phyloP scores from a whole-genome alignment of 2,113 vertebrate species.

The Clarias magur region DNA sequence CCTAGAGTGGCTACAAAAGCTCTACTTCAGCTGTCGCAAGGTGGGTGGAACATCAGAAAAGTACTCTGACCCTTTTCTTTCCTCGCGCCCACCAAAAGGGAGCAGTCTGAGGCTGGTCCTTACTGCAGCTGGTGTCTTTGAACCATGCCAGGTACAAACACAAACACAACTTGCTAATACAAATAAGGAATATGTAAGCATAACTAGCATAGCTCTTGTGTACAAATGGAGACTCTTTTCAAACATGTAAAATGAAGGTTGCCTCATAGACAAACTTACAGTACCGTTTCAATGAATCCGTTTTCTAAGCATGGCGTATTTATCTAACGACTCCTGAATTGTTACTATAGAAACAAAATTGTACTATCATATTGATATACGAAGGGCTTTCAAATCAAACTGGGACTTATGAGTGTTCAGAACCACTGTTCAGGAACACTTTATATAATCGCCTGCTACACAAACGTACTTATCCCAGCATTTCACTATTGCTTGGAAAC shows the following conservation, averaged over 20 bases:
- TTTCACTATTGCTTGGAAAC: no score
- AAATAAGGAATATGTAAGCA: neutral
- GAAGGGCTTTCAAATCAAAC: no score
- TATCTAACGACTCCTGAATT: neutral
- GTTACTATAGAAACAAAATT: neutral
- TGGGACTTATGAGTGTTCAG: no score
- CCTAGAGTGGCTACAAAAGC: slow-evolving; percentile 2
- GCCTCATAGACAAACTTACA: neutral
- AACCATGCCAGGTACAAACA: neutral
- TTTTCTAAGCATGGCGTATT: neutral
- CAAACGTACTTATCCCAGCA: no score
- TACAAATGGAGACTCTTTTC: neutral
- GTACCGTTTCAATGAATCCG: neutral
- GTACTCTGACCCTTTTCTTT: neutral
- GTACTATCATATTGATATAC: neutral
- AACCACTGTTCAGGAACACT: no score
- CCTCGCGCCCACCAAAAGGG: neutral
- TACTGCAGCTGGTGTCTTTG: neutral
- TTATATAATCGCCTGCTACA: no score
- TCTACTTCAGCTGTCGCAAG: neutral
- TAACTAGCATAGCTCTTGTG: neutral
- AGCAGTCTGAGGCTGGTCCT: neutral
- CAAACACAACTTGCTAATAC: neutral
- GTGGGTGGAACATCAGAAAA: slow-evolving; percentile 7
- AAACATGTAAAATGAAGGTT: neutral